These are phyloP conservation scores for Scarus forsteni DNA, from an alignment of 2,797 vertebrate species.

Conservation along the genomic window DNA sequence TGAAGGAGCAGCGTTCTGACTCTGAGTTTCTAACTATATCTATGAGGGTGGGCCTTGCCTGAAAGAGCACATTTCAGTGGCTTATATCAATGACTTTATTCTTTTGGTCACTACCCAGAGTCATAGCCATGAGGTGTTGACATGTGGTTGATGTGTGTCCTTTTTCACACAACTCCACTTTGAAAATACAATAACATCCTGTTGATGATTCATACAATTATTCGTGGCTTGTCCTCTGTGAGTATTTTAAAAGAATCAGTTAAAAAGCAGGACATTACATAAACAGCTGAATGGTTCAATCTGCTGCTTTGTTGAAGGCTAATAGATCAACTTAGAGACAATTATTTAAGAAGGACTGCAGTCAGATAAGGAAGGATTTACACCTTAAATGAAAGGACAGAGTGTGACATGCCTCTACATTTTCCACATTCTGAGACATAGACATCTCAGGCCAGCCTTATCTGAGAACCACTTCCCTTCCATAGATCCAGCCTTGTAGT, in stretches of 20 bases:
- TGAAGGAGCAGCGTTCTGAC: too few species aligned
- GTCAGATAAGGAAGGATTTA: conserved; percentile 4
- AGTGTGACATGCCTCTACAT: conserved; percentile 4
- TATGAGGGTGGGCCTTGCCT: too few species aligned
- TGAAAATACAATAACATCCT: too few species aligned
- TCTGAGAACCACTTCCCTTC: conserved; percentile 43
- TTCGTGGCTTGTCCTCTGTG: too few species aligned
- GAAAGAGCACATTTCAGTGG: too few species aligned
- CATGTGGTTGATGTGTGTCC: too few species aligned
- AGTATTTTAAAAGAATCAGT: neutral
- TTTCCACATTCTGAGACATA: conserved; percentile 5
- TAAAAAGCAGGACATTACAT: neutral
- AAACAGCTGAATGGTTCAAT: conserved; percentile 7
- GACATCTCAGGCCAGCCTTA: conserved; percentile 29
- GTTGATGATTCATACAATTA: too few species aligned
- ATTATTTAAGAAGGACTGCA: neutral
- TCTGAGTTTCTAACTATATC: too few species aligned
- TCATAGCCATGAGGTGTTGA: too few species aligned
- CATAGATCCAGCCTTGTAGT: conserved; percentile 55
- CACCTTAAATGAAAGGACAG: conserved; percentile 1
- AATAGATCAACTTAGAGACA: neutral
- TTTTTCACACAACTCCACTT: too few species aligned
- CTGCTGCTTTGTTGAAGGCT: neutral
- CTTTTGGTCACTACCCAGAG: too few species aligned
- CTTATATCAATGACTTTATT: too few species aligned